A percentile compares a stretch with the other conserved stretches of the same genome.
Evolutionary conservation across 2,888 invertebrate genomes (phyloP).

Genomic region (Orthonychiurus folsomi): DNA sequence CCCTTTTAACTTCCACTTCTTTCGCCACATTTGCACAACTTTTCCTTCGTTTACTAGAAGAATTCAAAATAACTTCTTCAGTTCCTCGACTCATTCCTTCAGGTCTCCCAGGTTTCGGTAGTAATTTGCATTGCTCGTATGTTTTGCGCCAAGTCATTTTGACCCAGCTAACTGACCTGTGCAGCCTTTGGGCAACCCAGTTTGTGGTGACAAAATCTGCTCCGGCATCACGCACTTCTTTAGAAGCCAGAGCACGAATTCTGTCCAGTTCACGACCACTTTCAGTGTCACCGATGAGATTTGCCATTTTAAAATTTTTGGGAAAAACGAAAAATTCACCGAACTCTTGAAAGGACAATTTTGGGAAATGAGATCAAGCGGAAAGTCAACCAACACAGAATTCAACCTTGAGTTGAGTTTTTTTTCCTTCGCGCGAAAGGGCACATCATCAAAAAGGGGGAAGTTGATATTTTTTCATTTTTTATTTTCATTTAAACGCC

Average conservation of each 20-base stretch:
- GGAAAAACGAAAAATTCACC: too few species aligned
- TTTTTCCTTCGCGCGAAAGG: too few species aligned
- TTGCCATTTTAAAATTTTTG: too few species aligned
- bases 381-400: too few species aligned
- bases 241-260: slow-evolving; percentile 7
- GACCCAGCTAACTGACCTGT: not conserved
- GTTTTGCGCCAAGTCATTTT: slow-evolving; percentile 7
- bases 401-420: too few species aligned
- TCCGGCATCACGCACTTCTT: slow-evolving; percentile 5
- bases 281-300: slow-evolving; percentile 6
- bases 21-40: not conserved
- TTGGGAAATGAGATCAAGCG: too few species aligned
- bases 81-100: slow-evolving; percentile 11
- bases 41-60: slow-evolving; percentile 6
- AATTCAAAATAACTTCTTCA: not conserved
- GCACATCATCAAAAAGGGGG: too few species aligned
- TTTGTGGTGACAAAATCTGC: slow-evolving; percentile 5
- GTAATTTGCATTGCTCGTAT: not conserved
- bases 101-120: slow-evolving; percentile 3
- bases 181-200: slow-evolving; percentile 1
- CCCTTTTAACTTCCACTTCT: slow-evolving; percentile 2
- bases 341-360: too few species aligned
- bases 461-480: too few species aligned
- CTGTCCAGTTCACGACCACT: not conserved
- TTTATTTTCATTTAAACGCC: too few species aligned